Percentiles rank a stretch among this genome's conserved stretches.
Conservation (phyloP, 2,797 vertebrate genomes). For the Setipinna tenuifilis region DNA sequence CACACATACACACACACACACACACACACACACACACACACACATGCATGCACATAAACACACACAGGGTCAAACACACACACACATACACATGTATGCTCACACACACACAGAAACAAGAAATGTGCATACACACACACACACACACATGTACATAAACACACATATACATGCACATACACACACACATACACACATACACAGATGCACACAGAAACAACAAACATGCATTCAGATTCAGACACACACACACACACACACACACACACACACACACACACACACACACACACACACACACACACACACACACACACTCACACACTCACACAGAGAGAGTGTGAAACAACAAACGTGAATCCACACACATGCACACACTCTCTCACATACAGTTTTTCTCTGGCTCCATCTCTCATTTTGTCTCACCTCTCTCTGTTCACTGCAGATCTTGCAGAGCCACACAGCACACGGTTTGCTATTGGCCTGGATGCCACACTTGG, state of each 20-base stretch:
- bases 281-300: neutral
- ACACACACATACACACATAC: neutral
- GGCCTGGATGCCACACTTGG: constrained; percentile 90
- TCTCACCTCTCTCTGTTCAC: constrained; percentile 94
- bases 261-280: neutral
- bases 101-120: neutral
- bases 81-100: no score
- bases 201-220: neutral
- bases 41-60: neutral
- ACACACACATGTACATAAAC: neutral
- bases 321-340: no score
- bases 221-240: neutral
- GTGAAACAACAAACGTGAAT: neutral
- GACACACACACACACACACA: neutral
- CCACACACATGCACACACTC: neutral
- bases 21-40: neutral
- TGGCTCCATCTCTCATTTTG: neutral
- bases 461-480: constrained; percentile 85
- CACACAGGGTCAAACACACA: neutral
- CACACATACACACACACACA: neutral
- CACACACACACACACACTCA: neutral
- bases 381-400: neutral
- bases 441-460: constrained; percentile 98
- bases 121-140: neutral
- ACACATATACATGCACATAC: neutral